phyloP scores from a whole-genome alignment of 2,888 invertebrate species.

The Yponomeuta sedellus region DNA sequence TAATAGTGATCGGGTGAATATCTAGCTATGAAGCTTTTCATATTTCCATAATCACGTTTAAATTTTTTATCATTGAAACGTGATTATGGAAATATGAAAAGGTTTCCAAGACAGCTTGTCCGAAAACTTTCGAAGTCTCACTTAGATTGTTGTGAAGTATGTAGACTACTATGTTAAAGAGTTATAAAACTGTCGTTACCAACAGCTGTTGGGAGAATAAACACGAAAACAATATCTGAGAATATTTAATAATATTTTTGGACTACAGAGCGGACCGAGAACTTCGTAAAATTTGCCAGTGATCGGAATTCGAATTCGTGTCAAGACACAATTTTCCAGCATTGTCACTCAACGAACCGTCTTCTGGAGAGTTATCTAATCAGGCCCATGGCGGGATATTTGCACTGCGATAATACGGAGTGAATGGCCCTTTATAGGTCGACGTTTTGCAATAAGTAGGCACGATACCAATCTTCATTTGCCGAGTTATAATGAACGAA shows the following conservation, averaged over 20 bases:
- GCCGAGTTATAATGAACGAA: no score
- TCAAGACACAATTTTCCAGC: constrained; percentile 7
- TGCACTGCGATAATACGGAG: constrained; percentile 62
- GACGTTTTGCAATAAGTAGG: constrained; percentile 42
- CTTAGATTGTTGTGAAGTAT: background rate
- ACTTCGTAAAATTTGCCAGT: background rate
- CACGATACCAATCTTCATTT: background rate
- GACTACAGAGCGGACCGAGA: background rate
- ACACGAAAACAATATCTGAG: background rate
- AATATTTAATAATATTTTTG: background rate
- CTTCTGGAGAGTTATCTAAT: constrained; percentile 58
- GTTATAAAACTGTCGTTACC: background rate
- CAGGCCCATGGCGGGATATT: constrained; percentile 63
- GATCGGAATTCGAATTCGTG: background rate
- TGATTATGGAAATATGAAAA: background rate
- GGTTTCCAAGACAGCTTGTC: background rate
- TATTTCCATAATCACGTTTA: no score
- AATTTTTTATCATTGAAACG: no score
- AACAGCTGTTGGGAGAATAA: background rate
- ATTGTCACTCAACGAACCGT: background rate
- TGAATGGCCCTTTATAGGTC: constrained; percentile 58
- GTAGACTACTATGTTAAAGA: background rate
- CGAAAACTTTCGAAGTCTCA: background rate
- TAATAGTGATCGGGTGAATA: background rate
- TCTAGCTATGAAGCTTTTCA: background rate